Percentiles rank a stretch among this genome's conserved stretches.
Conservation (phyloP, 2,113 vertebrate genomes). For the Osmerus eperlanus region DNA sequence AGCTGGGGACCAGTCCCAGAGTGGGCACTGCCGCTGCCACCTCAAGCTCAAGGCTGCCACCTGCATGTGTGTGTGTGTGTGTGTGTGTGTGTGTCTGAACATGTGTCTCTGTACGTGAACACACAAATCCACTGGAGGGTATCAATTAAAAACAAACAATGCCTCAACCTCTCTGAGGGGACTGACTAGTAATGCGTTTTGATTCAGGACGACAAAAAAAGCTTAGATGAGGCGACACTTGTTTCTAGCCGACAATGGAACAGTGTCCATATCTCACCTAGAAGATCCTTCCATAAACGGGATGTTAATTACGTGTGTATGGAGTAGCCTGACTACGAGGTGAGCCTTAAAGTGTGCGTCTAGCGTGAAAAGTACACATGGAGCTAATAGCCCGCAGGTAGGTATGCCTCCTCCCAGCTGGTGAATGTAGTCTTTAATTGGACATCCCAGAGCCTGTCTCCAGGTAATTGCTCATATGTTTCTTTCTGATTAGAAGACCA, state of each 20-base stretch:
- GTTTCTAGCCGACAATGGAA: not conserved
- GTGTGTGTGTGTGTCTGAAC: too few species aligned
- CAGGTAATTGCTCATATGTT: constrained; percentile 70
- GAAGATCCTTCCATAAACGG: not conserved
- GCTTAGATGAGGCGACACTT: too few species aligned
- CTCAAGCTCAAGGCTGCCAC: not conserved
- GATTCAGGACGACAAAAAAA: too few species aligned
- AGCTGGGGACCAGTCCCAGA: constrained; percentile 26
- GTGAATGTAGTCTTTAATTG: constrained; percentile 63
- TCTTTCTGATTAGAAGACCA: constrained; percentile 69
- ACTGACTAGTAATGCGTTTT: too few species aligned
- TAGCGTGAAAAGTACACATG: constrained; percentile 7
- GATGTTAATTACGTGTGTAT: constrained; percentile 9
- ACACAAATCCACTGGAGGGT: too few species aligned
- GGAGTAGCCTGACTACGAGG: not conserved
- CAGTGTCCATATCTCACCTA: not conserved
- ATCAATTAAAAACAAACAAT: too few species aligned
- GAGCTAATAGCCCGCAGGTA: constrained; percentile 3
- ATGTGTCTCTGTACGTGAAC: too few species aligned
- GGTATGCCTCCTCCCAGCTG: constrained; percentile 23
- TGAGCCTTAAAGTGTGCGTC: constrained; percentile 9
- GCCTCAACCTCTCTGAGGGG: too few species aligned
- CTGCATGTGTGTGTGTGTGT: too few species aligned
- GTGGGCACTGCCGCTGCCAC: not conserved
- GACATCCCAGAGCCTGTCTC: constrained; percentile 65